Conservation (phyloP, 1,140 invertebrate genomes). For the Polypedilum pembai region DNA sequence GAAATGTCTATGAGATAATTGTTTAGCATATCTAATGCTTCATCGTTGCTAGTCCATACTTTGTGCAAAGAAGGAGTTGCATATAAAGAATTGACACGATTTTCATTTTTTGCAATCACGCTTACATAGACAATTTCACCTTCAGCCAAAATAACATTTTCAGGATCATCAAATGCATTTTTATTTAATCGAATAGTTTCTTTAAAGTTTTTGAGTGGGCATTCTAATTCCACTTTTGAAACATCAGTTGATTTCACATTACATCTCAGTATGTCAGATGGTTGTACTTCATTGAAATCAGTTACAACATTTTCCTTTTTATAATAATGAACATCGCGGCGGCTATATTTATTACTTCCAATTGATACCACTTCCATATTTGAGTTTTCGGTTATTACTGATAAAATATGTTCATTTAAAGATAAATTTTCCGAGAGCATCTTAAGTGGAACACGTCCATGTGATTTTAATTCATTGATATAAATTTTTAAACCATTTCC, state of each 20-base stretch:
- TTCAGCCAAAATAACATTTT: background rate
- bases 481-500: background rate
- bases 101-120: constrained; percentile 15
- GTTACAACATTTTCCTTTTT: background rate
- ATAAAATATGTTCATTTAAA: background rate
- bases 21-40: background rate
- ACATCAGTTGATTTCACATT: background rate
- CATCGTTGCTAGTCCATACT: background rate
- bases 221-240: background rate
- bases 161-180: background rate
- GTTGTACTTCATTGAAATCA: background rate
- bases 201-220: constrained; percentile 3
- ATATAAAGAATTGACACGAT: background rate
- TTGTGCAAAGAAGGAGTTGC: constrained; percentile 1
- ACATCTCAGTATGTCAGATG: background rate
- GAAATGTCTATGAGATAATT: background rate
- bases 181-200: background rate
- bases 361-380: background rate
- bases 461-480: constrained; percentile 5
- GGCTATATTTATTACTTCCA: background rate
- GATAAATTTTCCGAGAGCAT: background rate
- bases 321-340: background rate
- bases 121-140: background rate
- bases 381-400: background rate
- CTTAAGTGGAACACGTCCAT: background rate